Evolutionary conservation across 2,113 vertebrate genomes (phyloP), one percentile per base, ranked within the genome.

Genomic region (Hypanus sabinus): DNA sequence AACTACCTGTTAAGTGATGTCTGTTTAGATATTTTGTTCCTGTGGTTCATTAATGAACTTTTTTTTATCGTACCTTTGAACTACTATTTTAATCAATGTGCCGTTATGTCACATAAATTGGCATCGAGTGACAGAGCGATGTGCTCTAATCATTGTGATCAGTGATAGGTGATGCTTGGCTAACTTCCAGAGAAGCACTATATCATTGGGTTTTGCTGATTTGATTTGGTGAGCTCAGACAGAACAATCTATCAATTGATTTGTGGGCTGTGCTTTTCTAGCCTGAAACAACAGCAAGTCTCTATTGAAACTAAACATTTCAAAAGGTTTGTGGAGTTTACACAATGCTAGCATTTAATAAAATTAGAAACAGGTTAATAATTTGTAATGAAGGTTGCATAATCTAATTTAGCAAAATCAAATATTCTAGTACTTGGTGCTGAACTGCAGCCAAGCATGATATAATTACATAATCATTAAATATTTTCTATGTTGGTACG

Each of bases 81-180:
- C 96, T 94, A 81, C 95, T 95, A 97, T 96, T 96, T 98, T 97
- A 98, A 97, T 97, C 96, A 96, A 96, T 96, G 95, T 96, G 96
- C 95, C 95, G 94, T 96, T 94, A 94, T 96, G 96, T 95, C 95
- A 73, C 71, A 96, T 97, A 97, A 96, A 97, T 97, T 96, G 95
- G 95, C 94, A 96, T 95, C 96, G 95, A 94, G 96, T 97, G 97
- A 95, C 95, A 97, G 94, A 94, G 94, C 94, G 96, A 96, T 95
- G 95, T 97, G 97, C 96, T 95, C 95, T 91, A 94, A 94, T 94
- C 94, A 96, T 96, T 96, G 92, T 95, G 96, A 96, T 95, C 76
- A 83, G 95, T 96, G 96, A 95, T 96, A 96, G 96, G 96, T 97
- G 97, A 97, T 96, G 96, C 96, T 95, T 94, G 94, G 88, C 95